A percentile compares a stretch with the other conserved stretches of the same genome.
phyloP scores from a whole-genome alignment of 2,113 vertebrate genomes.

The Crotalus viridis region DNA sequence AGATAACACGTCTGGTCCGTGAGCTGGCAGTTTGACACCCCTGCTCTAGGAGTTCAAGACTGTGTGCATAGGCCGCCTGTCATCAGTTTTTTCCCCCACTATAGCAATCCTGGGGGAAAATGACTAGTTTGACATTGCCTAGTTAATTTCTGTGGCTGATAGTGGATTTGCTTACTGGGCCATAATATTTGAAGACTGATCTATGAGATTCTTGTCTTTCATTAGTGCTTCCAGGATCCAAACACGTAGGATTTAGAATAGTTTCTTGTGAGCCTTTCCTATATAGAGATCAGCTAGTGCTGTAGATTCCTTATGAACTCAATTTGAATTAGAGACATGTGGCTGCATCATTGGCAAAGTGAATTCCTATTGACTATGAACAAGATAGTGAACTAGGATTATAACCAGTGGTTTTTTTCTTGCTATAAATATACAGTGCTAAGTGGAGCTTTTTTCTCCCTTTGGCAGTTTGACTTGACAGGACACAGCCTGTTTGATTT shows the following conservation, averaged over 20 bases:
- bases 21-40: too few relatives aligned
- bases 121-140: neutral
- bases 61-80: neutral
- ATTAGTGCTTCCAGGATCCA: neutral
- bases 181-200: neutral
- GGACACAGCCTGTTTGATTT: constrained; percentile 97
- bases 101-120: neutral
- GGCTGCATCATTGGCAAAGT: neutral
- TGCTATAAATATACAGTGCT: constrained; percentile 1
- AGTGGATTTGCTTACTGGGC: neutral
- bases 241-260: neutral
- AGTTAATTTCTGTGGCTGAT: neutral
- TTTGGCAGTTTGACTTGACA: constrained; percentile 90
- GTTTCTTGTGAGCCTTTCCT: neutral
- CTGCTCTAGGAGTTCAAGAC: neutral
- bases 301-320: neutral
- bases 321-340: neutral
- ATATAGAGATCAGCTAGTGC: neutral
- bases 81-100: neutral
- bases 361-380: neutral
- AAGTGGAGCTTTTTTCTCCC: constrained; percentile 39
- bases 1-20: too few relatives aligned
- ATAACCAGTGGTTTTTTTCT: neutral
- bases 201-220: neutral
- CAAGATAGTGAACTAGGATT: neutral